A percentile compares a stretch with the other conserved stretches of the same genome.
phyloP scores from a whole-genome alignment of 2,113 vertebrate genomes.

The Xiphophorus couchianus region DNA sequence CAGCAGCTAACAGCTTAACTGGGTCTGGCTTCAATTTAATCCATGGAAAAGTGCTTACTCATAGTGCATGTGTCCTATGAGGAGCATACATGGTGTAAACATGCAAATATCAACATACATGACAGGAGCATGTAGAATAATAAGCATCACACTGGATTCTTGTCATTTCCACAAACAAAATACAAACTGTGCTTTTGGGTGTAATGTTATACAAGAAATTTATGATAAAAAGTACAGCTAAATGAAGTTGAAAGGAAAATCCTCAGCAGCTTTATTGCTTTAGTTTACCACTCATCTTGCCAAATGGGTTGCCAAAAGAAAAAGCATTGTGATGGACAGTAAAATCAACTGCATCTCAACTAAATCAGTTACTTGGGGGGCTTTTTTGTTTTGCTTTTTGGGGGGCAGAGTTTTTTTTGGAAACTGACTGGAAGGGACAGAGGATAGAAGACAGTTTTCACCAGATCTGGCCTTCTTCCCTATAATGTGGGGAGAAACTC shows the following conservation, averaged over 20 bases:
- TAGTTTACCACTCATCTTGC: background rate
- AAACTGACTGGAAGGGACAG: slow-evolving; percentile 27
- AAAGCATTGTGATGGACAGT: slow-evolving; percentile 46
- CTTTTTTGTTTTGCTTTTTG: too few species aligned
- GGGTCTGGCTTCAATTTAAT: slow-evolving; percentile 26
- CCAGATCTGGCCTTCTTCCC: slow-evolving; percentile 53
- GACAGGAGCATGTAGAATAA: background rate
- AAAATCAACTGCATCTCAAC: slow-evolving; percentile 39
- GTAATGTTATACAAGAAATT: background rate
- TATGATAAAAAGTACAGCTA: background rate
- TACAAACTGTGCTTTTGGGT: background rate
- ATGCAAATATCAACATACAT: background rate
- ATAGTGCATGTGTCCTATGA: background rate
- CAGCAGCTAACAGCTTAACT: slow-evolving; percentile 26
- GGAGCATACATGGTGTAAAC: background rate
- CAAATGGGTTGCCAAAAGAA: background rate
- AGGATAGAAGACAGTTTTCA: slow-evolving; percentile 40
- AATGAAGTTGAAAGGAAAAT: background rate
- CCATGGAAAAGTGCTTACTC: background rate
- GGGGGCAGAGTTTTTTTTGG: slow-evolving; percentile 1
- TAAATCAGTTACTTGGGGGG: background rate
- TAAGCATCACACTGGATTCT: background rate
- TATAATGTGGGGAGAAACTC: slow-evolving; percentile 69
- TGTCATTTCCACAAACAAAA: background rate
- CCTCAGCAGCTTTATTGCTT: background rate